These are phyloP conservation scores for Trididemnum clinides DNA, from an alignment of 23 tunicate species.

Conservation along the genomic window DNA sequence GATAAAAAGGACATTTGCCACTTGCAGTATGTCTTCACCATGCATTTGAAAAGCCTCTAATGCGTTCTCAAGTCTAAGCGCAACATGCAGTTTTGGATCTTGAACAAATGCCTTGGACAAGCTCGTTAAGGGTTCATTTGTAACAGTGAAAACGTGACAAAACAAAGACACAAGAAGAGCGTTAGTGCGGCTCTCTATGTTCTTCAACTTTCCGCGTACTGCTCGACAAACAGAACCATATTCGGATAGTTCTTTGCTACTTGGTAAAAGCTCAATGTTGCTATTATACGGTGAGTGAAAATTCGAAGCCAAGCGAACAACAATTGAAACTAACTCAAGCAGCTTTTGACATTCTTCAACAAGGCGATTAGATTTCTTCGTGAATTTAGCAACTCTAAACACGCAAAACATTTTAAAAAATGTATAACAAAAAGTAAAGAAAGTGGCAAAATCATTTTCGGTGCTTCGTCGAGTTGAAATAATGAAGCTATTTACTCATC, in stretches of 20 bases:
- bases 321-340: conserved; percentile 19
- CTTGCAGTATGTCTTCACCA: background rate
- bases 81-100: background rate
- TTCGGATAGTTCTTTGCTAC: background rate
- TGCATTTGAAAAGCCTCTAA: conserved; percentile 9
- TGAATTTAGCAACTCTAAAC: background rate
- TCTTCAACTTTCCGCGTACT: conserved; percentile 18
- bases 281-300: background rate
- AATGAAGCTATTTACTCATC: no score
- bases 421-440: no score
- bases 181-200: background rate
- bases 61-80: background rate
- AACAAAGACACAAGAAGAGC: background rate
- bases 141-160: conserved; percentile 14
- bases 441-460: no score
- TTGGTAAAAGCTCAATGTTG: background rate
- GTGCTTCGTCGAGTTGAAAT: no score
- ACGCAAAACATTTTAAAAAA: no score
- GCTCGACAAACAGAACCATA: conserved; percentile 34
- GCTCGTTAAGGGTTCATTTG: conserved; percentile 14
- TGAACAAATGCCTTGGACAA: background rate
- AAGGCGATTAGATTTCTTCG: conserved; percentile 13
- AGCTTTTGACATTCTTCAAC: conserved; percentile 38
- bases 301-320: background rate
- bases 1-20: background rate